Evolutionary conservation across 2,113 vertebrate species (phyloP), one percentile per base, ranked within the genome.

Genomic region (Petromus typicus): DNA sequence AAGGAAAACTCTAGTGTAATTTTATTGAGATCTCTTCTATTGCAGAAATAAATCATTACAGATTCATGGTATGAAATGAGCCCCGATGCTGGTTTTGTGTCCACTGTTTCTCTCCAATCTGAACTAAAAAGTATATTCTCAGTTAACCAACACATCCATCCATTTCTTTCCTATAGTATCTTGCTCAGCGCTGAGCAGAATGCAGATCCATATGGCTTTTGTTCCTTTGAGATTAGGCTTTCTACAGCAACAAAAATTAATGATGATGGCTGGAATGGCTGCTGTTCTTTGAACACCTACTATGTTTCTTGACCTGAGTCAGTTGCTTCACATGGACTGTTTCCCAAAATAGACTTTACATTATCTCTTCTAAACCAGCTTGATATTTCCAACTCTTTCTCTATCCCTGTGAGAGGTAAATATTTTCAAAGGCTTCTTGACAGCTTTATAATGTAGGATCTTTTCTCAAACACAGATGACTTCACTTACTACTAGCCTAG

Each of bases 331-430:
- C n/a, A 89, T 27, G 54, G 54, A 34, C 1, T 89, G 37, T 75
- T 85, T 71, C 40, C 7, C 67, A 25, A 92, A 40, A 81, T 12
- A 20, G 1, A 3, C 34, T 48, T 85, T 54, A 45, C 3, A 22
- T 78, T 57, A 45, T 79, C 56, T 85, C 37, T 40, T 71, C 48
- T 73, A 59, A 48, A 66, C 57, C 85, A 85, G 81, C 45, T 57
- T 84, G 37, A 63, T 94, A 79, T 48, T 57, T 5, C 64, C 78
- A 78, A 13, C 56, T 32, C 5, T 92, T 57, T 87, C 13, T n/a
- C 16, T 86, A n/a, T 75, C 16, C 9, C 40, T 75, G 81, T 75
- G 51, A 89, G 57, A 73, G 89, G 30, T 78, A 92, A 89, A 94
- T 84, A 45, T 92, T 85, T 88, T 92, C 25, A 75, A 89, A 88